These are phyloP conservation scores for Apamea crenata DNA, from an alignment of 2,888 invertebrate species.

Conservation along the genomic window DNA sequence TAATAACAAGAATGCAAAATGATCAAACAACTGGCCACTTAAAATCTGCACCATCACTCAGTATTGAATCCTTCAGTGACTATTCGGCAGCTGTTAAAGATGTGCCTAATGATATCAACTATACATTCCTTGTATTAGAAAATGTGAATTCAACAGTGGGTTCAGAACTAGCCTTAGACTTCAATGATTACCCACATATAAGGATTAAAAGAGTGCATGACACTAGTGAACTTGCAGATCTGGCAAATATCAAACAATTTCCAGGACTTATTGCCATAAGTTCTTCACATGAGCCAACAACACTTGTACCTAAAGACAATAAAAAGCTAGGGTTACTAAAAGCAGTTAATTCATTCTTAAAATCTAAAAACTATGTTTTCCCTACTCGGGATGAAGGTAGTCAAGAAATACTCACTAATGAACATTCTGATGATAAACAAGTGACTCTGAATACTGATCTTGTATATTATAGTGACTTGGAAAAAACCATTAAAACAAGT, in stretches of 20 bases:
- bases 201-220: conserved; percentile 91
- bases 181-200: conserved; percentile 90
- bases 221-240: conserved; percentile 88
- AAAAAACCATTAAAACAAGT: conserved; percentile 95
- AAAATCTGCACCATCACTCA: conserved; percentile 92
- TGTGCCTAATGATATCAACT: conserved; percentile 86
- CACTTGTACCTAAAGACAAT: conserved; percentile 82
- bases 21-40: conserved; percentile 91
- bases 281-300: conserved; percentile 78
- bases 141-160: conserved; percentile 91
- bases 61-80: conserved; percentile 89
- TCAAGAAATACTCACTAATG: conserved; percentile 69
- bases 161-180: conserved; percentile 92
- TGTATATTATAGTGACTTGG: conserved; percentile 96
- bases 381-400: conserved; percentile 75
- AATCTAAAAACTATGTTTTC: conserved; percentile 85
- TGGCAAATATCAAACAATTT: conserved; percentile 85
- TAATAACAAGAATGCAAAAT: conserved; percentile 90
- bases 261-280: conserved; percentile 90
- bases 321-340: conserved; percentile 85
- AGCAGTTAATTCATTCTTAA: conserved; percentile 89
- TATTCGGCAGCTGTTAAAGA: conserved; percentile 89
- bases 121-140: conserved; percentile 93
- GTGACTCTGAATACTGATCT: conserved; percentile 84
- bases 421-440: conserved; percentile 68